Base-by-base conservation (phyloP, 2,797 vertebrate species). In the Onychomys torridus region DNA sequence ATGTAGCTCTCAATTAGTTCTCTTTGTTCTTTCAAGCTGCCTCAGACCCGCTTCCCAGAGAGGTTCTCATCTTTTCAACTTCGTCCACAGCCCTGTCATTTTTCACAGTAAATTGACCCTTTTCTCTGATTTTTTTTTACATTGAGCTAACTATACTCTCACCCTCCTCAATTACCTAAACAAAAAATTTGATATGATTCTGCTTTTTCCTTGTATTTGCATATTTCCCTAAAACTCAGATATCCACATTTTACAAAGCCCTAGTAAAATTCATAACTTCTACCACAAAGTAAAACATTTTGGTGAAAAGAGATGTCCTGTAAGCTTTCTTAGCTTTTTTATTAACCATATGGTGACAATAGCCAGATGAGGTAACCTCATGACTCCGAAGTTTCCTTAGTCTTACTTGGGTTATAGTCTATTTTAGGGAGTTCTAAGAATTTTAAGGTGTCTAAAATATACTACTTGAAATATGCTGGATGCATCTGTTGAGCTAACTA, bases 1-100 rank as follows among this genome's bases (percentile, higher is more conserved):
- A 84, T 7, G 13, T 81, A 77, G 12, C 59, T 96, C 46, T 90
- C 81, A 93, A 67, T 25, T 71, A 82, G 84, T 95, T 87, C 52
- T 88, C 63, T 82, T 13, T 57, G 7, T 69, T 79, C 46, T 95
- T 91, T 93, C 82, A 2, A 55, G n/a, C 61, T 59, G 27, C 63
- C 82, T 71, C 19, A 29, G 52, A 93, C 63, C 55, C 87, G 25
- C 73, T 93, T 96, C 52, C 12, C 52, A 52, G 27, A 23, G 57
- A 92, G 29, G 25, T 91, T 90, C 90, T 94, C 89, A 81, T 71
- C 23, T 65, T 17, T 29, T 93, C 37, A 67, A 89, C 37, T 93
- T 32, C 69, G 27, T 86, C 27, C 17, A 75, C 5, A 92, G 37
- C 23, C 21, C 9, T 5, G 13, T 69, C 27, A 46, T 82, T 46